phyloP scores from a whole-genome alignment of 1,140 invertebrate species.

The Hestina assimilis region DNA sequence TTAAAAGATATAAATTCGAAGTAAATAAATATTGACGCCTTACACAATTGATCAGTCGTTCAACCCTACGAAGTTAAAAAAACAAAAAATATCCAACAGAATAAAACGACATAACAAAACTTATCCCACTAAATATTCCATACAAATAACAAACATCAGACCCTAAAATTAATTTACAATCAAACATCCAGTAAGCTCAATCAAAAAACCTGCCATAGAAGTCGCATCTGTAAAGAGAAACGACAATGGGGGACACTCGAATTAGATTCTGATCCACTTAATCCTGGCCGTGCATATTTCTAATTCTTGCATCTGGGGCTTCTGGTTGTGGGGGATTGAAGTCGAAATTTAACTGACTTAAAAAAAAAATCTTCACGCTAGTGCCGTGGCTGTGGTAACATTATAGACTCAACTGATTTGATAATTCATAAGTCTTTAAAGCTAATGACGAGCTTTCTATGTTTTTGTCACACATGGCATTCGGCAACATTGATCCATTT shows the following conservation, averaged over 20 bases:
- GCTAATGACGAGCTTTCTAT: no score
- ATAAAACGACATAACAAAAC: not conserved
- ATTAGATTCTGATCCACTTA: slow-evolving; percentile 58
- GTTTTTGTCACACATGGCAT: no score
- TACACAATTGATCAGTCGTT: not conserved
- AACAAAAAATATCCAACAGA: not conserved
- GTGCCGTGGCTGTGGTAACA: no score
- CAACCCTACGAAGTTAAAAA: not conserved
- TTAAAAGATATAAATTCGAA: no score
- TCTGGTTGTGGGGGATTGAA: no score
- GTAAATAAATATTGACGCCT: no score
- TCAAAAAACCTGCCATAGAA: slow-evolving; percentile 53
- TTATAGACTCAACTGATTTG: no score
- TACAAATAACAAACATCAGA: slow-evolving; percentile 12
- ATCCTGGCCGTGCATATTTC: slow-evolving; percentile 55
- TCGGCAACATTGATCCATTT: no score
- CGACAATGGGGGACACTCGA: slow-evolving; percentile 58
- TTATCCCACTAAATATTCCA: not conserved
- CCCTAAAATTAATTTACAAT: slow-evolving; percentile 32
- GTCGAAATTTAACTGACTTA: no score
- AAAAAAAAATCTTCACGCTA: no score
- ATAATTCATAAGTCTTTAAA: no score
- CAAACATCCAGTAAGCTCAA: slow-evolving; percentile 46
- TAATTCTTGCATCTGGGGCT: slow-evolving; percentile 66
- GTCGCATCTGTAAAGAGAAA: slow-evolving; percentile 57